Conservation (phyloP, 1,140 invertebrate genomes). For the Drosophila tropicalis region DNA sequence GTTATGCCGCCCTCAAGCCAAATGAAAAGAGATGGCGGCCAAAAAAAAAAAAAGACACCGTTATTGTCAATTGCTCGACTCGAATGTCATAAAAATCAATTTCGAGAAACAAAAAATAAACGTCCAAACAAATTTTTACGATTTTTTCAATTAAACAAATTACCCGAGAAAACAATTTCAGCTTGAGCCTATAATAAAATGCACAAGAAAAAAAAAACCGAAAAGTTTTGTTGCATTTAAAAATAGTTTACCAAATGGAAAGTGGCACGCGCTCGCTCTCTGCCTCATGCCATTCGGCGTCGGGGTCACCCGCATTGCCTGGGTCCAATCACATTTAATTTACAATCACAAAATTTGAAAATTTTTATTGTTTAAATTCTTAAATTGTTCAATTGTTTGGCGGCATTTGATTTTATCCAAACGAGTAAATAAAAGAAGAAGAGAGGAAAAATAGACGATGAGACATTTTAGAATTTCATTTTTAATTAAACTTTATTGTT, state of each 20-base stretch:
- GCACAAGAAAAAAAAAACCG: not conserved
- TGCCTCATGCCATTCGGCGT: not conserved
- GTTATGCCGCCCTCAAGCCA: slow-evolving; percentile 35
- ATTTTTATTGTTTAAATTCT: slow-evolving; percentile 11
- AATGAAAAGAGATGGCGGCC: not conserved
- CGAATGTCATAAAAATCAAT: slow-evolving; percentile 72
- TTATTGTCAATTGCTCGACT: slow-evolving; percentile 69
- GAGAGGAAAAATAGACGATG: not conserved
- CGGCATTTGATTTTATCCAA: slow-evolving; percentile 53
- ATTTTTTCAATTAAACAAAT: slow-evolving; percentile 82
- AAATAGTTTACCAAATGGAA: slow-evolving; percentile 42
- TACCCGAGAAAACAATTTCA: slow-evolving; percentile 61
- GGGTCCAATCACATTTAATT: slow-evolving; percentile 65
- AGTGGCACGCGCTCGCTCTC: slow-evolving; percentile 58
- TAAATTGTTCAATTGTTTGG: slow-evolving; percentile 54
- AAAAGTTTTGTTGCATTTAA: slow-evolving; percentile 36
- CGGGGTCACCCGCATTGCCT: slow-evolving; percentile 40
- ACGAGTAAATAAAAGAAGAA: slow-evolving; percentile 30
- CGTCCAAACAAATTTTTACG: slow-evolving; percentile 65
- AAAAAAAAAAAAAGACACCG: slow-evolving; percentile 26
- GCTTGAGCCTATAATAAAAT: slow-evolving; percentile 36
- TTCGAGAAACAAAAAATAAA: slow-evolving; percentile 32
- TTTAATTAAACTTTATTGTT: slow-evolving; percentile 47
- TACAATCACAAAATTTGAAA: slow-evolving; percentile 39
- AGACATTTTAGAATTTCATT: slow-evolving; percentile 63